Evolutionary conservation across 2,113 vertebrate species (phyloP), one percentile per base, ranked within the genome.

Genomic region (Cranoglanis bouderius): DNA sequence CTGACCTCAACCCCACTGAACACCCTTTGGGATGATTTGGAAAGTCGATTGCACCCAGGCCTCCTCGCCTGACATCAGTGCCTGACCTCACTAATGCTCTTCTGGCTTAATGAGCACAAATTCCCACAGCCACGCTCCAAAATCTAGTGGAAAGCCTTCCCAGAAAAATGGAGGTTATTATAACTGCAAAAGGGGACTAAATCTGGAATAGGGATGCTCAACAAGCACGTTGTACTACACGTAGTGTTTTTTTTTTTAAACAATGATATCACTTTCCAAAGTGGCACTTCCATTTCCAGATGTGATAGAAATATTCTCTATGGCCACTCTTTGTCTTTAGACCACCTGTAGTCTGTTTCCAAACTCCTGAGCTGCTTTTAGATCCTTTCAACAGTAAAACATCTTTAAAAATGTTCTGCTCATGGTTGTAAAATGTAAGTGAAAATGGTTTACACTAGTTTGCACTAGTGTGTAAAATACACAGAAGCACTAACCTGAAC

Each of bases 401-500:
- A 13, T 14, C 51, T 53, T 10, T 53, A 16, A 53, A 53, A 10
- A 14, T 2, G 10, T 53, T 14, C 51, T 14, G 51, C 10, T 53
- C 51, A 16, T 53, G 51, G 21, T 8, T 61, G 21, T 26, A 61
- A 61, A 61, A 26, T 61, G 24, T 8, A 61, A 21, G 57, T 12
- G 14, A 32, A 67, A 32, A 32, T 19, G 29, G 40, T 29, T 49
- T 12, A 26, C 65, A 6, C 13, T 26, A 12, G 24, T 29, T 43
- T 3, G 24, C 61, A 12, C 10, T n/a, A 6, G 29, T 32, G 43
- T 38, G 75, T 29, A 57, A 49, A 59, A 3, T n/a, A 29, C 10
- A 13, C n/a, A 67, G 65, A 67, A 77, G 43, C 40, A 93, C 94
- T 91, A 93, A 99, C 98, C 98, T 92, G 98, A 99, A 93, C 98